A percentile compares a stretch with the other conserved stretches of the same genome.
Conservation (phyloP, 2,113 vertebrate genomes). For the Phaethon lepturus region DNA sequence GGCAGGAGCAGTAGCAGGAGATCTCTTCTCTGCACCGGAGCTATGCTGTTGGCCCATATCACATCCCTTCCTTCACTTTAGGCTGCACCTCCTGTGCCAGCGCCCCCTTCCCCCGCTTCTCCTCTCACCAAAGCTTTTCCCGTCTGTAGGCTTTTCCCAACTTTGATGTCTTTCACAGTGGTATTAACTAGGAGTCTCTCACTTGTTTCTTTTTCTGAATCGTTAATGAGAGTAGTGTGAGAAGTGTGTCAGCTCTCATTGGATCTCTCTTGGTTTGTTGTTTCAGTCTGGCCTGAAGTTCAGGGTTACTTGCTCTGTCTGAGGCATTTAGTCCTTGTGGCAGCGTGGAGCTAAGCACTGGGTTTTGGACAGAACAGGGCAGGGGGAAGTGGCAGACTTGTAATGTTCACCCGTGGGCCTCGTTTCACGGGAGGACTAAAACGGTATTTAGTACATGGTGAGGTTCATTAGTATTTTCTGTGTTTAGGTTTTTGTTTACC, state of each 20-base stretch:
- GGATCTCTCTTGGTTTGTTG: background rate
- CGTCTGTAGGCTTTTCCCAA: background rate
- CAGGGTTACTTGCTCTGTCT: background rate
- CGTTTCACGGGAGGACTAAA: background rate
- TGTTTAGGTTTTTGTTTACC: background rate
- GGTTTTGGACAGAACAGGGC: background rate
- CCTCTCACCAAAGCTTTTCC: background rate
- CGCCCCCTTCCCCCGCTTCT: accelerated
- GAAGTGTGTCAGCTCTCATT: background rate
- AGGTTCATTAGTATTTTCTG: background rate
- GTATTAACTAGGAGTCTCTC: background rate
- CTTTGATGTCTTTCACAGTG: background rate
- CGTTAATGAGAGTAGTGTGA: accelerated
- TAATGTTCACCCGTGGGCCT: background rate
- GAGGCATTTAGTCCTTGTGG: background rate
- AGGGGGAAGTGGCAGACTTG: background rate
- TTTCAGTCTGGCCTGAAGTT: background rate
- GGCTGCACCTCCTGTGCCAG: background rate
- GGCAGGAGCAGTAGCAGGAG: background rate
- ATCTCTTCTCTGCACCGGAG: too few species aligned
- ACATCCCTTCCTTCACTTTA: background rate
- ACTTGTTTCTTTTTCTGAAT: background rate
- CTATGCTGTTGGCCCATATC: accelerated
- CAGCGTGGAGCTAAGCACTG: accelerated
- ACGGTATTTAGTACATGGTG: accelerated